Evolutionary conservation across 2,797 vertebrate genomes (phyloP).

Genomic region (Mormyrops attenuatus): DNA sequence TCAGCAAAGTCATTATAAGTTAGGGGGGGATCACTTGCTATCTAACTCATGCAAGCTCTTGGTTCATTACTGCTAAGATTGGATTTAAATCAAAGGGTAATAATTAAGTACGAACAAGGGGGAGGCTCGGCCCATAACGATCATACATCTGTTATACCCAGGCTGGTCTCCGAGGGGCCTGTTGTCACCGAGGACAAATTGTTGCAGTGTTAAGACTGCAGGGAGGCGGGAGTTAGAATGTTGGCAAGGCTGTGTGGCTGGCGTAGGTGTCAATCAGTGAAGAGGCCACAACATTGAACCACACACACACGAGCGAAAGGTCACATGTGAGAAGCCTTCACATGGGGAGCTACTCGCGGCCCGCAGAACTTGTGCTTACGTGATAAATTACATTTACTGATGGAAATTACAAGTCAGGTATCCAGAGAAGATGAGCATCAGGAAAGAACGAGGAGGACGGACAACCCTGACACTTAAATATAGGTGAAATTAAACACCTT

Average conservation of each 20-base stretch:
- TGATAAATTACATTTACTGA: neutral
- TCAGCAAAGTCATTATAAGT: neutral
- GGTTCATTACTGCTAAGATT: constrained; percentile 8
- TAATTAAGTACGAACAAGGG: constrained; percentile 14
- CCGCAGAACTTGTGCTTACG: neutral
- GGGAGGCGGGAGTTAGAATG: neutral
- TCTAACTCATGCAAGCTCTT: constrained; percentile 10
- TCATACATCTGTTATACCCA: constrained; percentile 17
- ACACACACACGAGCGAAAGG: neutral
- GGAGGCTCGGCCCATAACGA: constrained; percentile 10
- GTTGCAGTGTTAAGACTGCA: neutral
- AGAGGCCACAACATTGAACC: neutral
- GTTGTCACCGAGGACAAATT: neutral
- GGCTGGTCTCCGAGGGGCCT: neutral
- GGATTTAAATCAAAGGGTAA: constrained; percentile 15
- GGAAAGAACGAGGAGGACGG: neutral
- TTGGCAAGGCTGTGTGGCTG: neutral
- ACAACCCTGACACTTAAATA: neutral
- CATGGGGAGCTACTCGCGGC: neutral
- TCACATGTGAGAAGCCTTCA: neutral
- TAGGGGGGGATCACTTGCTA: neutral
- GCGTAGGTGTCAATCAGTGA: neutral
- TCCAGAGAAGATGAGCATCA: neutral
- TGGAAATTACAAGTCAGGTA: neutral
- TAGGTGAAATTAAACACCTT: neutral